phyloP scores from a whole-genome alignment of 2,888 invertebrate species.

The Unio delphinus region DNA sequence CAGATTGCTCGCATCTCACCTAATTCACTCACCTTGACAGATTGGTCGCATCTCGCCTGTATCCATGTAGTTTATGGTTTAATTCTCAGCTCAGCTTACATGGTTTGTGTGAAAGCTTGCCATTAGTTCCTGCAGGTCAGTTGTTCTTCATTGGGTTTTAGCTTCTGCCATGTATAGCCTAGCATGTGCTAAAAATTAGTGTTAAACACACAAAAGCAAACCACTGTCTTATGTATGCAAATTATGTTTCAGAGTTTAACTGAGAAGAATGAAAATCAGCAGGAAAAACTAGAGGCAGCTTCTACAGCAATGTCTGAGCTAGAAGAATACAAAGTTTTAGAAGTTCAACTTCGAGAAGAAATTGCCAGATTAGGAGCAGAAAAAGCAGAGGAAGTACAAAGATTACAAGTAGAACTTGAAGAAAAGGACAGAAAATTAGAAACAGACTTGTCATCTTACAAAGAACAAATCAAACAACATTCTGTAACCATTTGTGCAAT shows the following conservation, averaged over 20 bases:
- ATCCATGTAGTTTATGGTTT: no score
- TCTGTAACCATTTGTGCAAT: conserved; percentile 70
- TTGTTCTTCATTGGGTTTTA: no score
- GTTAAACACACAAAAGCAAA: no score
- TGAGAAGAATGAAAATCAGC: conserved; percentile 56
- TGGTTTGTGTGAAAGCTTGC: no score
- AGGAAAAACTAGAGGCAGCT: conserved; percentile 54
- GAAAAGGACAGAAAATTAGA: conserved; percentile 45
- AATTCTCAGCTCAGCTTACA: no score
- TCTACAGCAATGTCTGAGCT: conserved; percentile 49
- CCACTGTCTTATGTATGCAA: no score
- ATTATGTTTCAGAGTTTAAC: conserved; percentile 49
- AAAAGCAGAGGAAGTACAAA: conserved; percentile 36
- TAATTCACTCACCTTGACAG: no score
- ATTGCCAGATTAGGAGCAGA: conserved; percentile 41
- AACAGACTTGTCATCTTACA: conserved; percentile 56
- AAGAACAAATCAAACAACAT: conserved; percentile 69
- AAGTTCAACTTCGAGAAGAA: conserved; percentile 51
- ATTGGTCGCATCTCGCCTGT: no score
- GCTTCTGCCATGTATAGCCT: no score
- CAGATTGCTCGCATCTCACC: no score
- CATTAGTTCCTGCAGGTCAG: no score
- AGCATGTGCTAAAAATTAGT: no score
- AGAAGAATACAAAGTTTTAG: conserved; percentile 51
- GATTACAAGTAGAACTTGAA: conserved; percentile 39